phyloP scores from a whole-genome alignment of 2,888 invertebrate species.

The Lasioglossum leucozonium region DNA sequence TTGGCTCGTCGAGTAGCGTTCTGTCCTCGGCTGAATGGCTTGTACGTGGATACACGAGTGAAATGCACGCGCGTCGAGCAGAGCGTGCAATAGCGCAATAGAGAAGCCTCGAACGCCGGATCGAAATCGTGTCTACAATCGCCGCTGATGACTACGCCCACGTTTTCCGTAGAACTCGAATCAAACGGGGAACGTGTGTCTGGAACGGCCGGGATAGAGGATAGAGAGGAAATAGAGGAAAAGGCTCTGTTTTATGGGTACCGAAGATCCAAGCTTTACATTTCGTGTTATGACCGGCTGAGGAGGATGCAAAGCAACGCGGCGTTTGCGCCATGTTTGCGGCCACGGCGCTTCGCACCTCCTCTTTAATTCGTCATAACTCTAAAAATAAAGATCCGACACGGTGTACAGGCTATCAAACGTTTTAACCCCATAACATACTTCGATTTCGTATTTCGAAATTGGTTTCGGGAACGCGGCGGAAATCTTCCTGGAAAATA shows the following conservation, averaged over 20 bases:
- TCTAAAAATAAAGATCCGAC: slow-evolving; percentile 10
- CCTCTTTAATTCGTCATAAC: slow-evolving; percentile 12
- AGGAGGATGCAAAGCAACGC: background rate
- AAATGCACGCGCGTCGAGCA: slow-evolving; percentile 3
- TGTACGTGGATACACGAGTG: background rate
- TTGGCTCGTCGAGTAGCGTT: slow-evolving; percentile 18
- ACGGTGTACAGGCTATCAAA: background rate
- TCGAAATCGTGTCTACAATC: slow-evolving; percentile 1
- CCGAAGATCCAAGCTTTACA: slow-evolving; percentile 12
- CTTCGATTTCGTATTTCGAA: background rate
- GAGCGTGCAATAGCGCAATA: background rate
- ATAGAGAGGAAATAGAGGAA: background rate
- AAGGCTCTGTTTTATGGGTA: background rate
- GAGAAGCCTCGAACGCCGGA: background rate
- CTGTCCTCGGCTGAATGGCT: slow-evolving; percentile 5
- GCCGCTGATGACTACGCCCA: slow-evolving; percentile 1
- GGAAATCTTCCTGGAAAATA: background rate
- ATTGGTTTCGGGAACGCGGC: background rate
- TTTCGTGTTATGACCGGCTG: slow-evolving; percentile 6
- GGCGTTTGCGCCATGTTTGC: slow-evolving; percentile 4
- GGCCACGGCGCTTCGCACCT: slow-evolving; percentile 5
- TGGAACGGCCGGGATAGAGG: background rate
- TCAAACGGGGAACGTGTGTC: background rate
- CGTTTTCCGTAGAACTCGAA: background rate
- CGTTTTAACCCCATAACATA: background rate